Evolutionary conservation across 2,888 invertebrate species (phyloP), one percentile per base, ranked within the genome.

Genomic region (Temnothorax rugatulus): DNA sequence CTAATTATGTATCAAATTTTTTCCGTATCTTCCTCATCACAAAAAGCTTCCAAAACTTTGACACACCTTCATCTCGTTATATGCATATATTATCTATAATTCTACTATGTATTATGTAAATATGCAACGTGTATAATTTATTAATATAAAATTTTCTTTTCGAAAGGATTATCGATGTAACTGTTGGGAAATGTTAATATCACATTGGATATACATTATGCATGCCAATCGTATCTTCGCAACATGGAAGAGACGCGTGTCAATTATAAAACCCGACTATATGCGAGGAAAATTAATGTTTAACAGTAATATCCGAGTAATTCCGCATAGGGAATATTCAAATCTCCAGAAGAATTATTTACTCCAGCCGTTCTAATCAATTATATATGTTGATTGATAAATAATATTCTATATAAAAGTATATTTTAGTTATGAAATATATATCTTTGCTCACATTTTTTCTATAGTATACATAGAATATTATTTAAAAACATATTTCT

Each of bases 131-230:
- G 21, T 25, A 73, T 57, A 54, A 73, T 54, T 54, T 50, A 54
- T 69, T 29, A 29, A n/a, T 47, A 34, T 11, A 57, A 21, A n/a
- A 9, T 38, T 34, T 50, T 29, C 50, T 29, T 69, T 29, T 50
- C 7, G 29, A 47, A 21, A 47, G 5, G 9, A 8, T 69, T 69
- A 50, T 50, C 0, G 50, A n/a, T 69, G 4, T 68, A 50, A 50
- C 29, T 69, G 34, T 47, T 4, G 50, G 29, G n/a, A 29, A 69
- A 69, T 13, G 29, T 69, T 50, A 50, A 25, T 5, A 68, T 69
- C 29, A 25, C 3, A 68, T 68, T 29, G 25, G 7, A 50, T 7
- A 66, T 15, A 44, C 2, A 64, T 64, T 41, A 29, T 29, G 13
- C n/a, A 68, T 7, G 11, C 5, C 25, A 50, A 7, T 2, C 4